These are phyloP conservation scores for Myripristis jacobus DNA, from an alignment of 2,797 vertebrate genomes.

Conservation along the genomic window DNA sequence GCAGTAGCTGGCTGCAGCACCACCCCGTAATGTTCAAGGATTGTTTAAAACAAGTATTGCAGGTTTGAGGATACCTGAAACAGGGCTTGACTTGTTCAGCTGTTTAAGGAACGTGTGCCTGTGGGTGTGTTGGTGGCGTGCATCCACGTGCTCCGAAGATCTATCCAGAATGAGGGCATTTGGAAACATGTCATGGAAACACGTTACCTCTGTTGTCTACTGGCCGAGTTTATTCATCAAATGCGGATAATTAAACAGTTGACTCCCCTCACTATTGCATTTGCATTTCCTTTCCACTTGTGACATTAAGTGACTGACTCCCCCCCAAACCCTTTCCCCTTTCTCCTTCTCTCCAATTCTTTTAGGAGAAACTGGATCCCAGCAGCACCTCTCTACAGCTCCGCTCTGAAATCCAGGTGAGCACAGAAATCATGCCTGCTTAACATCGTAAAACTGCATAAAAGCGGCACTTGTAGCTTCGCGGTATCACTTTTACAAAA, in stretches of 20 bases:
- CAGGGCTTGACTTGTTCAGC: constrained; percentile 24
- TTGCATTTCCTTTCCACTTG: background rate
- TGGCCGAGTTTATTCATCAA: background rate
- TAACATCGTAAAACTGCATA: background rate
- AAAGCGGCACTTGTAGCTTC: background rate
- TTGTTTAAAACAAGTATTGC: constrained; percentile 41
- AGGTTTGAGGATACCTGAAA: constrained; percentile 36
- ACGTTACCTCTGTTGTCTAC: constrained; percentile 18
- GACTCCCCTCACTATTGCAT: background rate
- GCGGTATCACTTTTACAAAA: too few relatives aligned
- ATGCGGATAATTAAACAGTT: background rate
- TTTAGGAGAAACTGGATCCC: constrained; percentile 92
- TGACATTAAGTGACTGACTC: constrained; percentile 12
- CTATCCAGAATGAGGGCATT: constrained; percentile 32
- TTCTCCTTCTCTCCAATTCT: constrained; percentile 32
- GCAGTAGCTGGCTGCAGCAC: background rate
- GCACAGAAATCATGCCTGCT: constrained; percentile 19
- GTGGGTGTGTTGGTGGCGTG: background rate
- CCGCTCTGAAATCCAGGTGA: constrained; percentile 94
- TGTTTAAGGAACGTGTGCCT: background rate
- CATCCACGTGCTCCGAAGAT: constrained; percentile 40
- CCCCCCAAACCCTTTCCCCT: constrained; percentile 13
- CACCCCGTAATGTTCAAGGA: constrained; percentile 1
- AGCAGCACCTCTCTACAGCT: constrained; percentile 91
- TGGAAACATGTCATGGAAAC: constrained; percentile 17